Evolutionary conservation across 2,113 vertebrate species (phyloP).

Genomic region (Bubalus kerabau): DNA sequence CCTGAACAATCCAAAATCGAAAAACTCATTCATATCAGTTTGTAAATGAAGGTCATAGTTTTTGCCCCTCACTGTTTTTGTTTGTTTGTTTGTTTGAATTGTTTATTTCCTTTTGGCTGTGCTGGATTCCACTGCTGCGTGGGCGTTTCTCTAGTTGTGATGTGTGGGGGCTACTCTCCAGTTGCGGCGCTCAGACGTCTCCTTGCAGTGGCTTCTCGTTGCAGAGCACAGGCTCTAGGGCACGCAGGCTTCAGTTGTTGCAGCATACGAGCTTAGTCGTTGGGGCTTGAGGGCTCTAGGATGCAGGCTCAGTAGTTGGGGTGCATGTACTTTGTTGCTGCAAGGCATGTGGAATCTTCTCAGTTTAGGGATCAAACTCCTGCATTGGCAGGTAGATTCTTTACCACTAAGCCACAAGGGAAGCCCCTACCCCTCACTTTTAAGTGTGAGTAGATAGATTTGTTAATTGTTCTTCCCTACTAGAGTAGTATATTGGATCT

Average conservation of each 20-base stretch:
- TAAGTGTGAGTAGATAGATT: neutral
- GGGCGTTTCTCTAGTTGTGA: neutral
- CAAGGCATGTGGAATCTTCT: neutral
- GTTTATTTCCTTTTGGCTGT: neutral
- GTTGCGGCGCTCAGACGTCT: neutral
- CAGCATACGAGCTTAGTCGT: accelerated
- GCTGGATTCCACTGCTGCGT: neutral
- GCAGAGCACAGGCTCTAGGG: neutral
- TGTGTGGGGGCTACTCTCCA: neutral
- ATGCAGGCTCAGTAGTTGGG: neutral
- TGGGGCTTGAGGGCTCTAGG: neutral
- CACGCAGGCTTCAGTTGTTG: accelerated
- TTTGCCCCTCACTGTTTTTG: neutral
- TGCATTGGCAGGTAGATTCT: neutral
- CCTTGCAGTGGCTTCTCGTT: neutral
- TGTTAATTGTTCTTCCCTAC: neutral
- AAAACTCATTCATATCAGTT: neutral
- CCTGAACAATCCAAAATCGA: neutral
- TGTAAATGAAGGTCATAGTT: neutral
- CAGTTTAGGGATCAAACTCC: neutral
- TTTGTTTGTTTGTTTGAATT: neutral
- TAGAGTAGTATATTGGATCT: neutral
- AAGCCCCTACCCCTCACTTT: neutral
- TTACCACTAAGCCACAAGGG: neutral
- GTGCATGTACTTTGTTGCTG: neutral